Conservation (phyloP, 2,888 invertebrate genomes). For the Cynaeus angustus region DNA sequence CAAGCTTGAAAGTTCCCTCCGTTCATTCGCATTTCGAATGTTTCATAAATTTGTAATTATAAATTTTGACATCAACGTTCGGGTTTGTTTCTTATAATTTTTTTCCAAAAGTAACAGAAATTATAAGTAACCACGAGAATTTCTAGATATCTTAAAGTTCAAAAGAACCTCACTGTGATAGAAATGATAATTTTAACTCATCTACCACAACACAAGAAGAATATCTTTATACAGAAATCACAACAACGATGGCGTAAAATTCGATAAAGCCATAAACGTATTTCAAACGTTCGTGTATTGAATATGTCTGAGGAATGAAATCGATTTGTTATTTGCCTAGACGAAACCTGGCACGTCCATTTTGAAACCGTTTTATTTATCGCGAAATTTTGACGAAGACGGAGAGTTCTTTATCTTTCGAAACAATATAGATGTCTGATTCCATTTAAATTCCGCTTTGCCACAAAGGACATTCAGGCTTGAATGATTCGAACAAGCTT, state of each 20-base stretch:
- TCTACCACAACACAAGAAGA: constrained; percentile 21
- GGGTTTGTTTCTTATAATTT: no score
- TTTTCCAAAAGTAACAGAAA: no score
- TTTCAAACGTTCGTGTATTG: constrained; percentile 46
- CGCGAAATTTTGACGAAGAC: constrained; percentile 26
- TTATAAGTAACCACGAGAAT: no score
- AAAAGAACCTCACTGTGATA: no score
- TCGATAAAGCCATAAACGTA: constrained; percentile 44
- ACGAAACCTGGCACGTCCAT: constrained; percentile 40
- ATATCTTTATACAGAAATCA: constrained; percentile 40
- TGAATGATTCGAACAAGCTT: constrained; percentile 49
- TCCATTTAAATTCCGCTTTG: constrained; percentile 49
- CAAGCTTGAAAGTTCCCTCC: no score
- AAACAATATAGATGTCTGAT: constrained; percentile 41
- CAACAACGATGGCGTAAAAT: constrained; percentile 35
- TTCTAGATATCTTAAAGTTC: no score
- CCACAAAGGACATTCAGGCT: constrained; percentile 45
- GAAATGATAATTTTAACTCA: no score
- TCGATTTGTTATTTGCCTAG: constrained; percentile 33
- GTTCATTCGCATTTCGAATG: no score
- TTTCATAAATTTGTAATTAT: no score
- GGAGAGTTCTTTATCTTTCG: constrained; percentile 15
- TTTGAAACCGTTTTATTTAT: constrained; percentile 28
- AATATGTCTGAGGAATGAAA: constrained; percentile 38
- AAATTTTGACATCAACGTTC: no score